phyloP scores from a whole-genome alignment of 2,113 vertebrate species.

The Anolis sagrei region DNA sequence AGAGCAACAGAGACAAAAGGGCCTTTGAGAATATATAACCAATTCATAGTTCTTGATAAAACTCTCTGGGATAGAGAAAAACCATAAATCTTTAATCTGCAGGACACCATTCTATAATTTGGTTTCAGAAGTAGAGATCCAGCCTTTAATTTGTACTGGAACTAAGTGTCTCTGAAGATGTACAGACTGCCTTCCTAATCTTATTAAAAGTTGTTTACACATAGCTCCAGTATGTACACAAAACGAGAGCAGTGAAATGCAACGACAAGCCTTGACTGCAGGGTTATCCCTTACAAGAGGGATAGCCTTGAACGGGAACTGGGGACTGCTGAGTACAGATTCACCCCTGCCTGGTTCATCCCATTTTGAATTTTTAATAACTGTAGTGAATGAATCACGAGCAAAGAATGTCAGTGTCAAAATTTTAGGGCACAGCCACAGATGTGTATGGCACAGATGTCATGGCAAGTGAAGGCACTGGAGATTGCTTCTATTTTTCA shows the following conservation, averaged over 20 bases:
- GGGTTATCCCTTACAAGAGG: neutral
- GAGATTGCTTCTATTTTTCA: neutral
- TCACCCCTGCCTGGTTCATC: neutral
- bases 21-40: neutral
- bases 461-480: neutral
- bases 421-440: neutral
- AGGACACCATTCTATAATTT: neutral
- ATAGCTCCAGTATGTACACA: too few relatives aligned
- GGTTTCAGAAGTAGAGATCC: neutral
- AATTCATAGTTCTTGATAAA: neutral
- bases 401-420: neutral
- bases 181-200: neutral
- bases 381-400: neutral
- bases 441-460: neutral
- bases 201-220: neutral
- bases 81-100: neutral
- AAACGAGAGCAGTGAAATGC: neutral
- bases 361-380: neutral
- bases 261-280: neutral
- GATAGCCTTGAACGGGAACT: neutral
- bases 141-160: neutral
- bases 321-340: neutral
- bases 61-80: neutral
- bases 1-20: neutral
- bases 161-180: neutral